A percentile compares a stretch with the other conserved stretches of the same genome.
Conservation (phyloP, 2,888 invertebrate genomes). For the Dendrolimus houi region DNA sequence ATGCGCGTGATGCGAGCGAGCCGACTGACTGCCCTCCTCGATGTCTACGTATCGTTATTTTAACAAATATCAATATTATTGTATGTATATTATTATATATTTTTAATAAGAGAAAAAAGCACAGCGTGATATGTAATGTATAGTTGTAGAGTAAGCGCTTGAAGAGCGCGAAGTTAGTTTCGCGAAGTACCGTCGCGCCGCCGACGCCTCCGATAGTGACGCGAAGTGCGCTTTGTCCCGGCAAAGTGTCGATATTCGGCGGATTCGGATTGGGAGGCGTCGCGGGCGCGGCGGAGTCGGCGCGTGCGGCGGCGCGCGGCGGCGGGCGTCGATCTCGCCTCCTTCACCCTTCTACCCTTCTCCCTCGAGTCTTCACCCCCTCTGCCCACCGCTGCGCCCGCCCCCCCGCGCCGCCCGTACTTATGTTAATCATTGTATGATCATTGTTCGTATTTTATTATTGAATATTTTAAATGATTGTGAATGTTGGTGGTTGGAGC, state of each 20-base stretch:
- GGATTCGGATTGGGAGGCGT: conserved; percentile 11
- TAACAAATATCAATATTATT: conserved; percentile 75
- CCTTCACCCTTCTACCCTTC: conserved; percentile 16
- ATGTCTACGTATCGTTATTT: conserved; percentile 72
- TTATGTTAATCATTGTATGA: conserved; percentile 49
- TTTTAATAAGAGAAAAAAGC: conserved; percentile 73
- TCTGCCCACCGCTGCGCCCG: conserved; percentile 48
- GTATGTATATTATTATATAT: conserved; percentile 72
- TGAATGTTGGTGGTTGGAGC: conserved; percentile 32
- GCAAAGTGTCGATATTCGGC: conserved; percentile 30
- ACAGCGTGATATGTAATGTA: conserved; percentile 77
- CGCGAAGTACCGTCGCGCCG: conserved; percentile 11
- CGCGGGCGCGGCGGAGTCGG: conserved; percentile 12
- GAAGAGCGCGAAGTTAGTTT: conserved; percentile 35
- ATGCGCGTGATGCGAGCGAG: conserved; percentile 54
- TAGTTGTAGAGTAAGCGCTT: conserved; percentile 62
- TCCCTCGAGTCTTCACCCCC: conserved; percentile 16
- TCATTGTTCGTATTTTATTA: conserved; percentile 52
- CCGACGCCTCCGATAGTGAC: conserved; percentile 20
- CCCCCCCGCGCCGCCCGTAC: conserved; percentile 46
- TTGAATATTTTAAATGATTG: conserved; percentile 39
- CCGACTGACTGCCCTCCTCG: conserved; percentile 72
- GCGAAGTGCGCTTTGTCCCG: conserved; percentile 33
- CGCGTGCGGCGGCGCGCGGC: conserved; percentile 32
- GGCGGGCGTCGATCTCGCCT: conserved; percentile 41